phyloP scores from a whole-genome alignment of 2,797 vertebrate genomes.

The Gallinago solitaria region DNA sequence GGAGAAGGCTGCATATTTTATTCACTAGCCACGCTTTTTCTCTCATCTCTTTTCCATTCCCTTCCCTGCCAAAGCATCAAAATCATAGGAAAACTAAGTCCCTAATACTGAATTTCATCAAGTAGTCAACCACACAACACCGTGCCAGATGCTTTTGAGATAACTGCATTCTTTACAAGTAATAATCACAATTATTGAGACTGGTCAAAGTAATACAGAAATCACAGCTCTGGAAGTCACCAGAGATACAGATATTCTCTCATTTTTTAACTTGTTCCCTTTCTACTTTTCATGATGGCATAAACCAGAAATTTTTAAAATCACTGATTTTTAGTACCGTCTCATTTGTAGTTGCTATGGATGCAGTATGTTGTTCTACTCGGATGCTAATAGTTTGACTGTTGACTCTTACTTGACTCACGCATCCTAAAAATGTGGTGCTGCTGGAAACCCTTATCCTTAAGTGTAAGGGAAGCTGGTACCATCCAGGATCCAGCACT shows the following conservation, averaged over 20 bases:
- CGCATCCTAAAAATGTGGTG: background rate
- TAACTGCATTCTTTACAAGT: background rate
- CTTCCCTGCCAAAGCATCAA: background rate
- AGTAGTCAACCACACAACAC: background rate
- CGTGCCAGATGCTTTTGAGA: background rate
- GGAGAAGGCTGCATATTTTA: background rate
- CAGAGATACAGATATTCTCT: background rate
- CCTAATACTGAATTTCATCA: background rate
- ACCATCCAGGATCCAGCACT: background rate
- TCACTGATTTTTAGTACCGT: background rate
- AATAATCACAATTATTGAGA: background rate
- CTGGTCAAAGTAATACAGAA: background rate
- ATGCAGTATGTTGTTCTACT: conserved; percentile 14
- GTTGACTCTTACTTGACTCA: background rate
- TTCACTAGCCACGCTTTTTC: background rate
- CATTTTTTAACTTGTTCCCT: background rate
- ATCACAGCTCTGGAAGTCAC: background rate
- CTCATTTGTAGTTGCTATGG: conserved; percentile 46
- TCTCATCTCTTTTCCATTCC: background rate
- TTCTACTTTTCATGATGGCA: background rate
- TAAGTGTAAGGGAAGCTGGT: background rate
- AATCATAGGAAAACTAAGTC: background rate
- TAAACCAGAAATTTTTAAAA: background rate
- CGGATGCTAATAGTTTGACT: background rate
- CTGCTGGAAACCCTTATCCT: background rate